Base-by-base conservation (phyloP, 2,113 vertebrate species). In the Sinocyclocheilus maitianheensis region DNA sequence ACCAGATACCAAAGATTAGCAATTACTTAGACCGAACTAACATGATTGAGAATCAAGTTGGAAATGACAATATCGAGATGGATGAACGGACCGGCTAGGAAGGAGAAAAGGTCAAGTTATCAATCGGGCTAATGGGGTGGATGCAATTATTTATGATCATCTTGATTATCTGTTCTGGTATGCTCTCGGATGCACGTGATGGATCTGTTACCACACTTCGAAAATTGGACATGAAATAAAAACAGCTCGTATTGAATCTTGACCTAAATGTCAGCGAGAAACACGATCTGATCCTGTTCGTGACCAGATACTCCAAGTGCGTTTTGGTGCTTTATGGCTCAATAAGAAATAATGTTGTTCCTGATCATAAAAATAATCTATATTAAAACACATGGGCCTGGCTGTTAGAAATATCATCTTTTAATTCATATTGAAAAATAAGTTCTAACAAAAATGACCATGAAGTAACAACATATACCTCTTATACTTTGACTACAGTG, bases 21-120 rank as follows among this genome's bases (percentile, higher is more conserved):
- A 20, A 63, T 40, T n/a, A 80, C n/a, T 51, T 74, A 84, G 34
- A 77, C 8, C 37, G 65, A 65, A 51, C 58, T 51, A 67, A 67
- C 55, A 82, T 18, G 24, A 87, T 11, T 16, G 67, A 60, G 10
- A 55, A 51, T 53, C 24, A 84, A 74, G 76, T n/a, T 53, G 34
- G 34, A 79, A 74, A 83, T 46, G 18, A 67, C 63, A 69, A 53
- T 60, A 37, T 1, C 18, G 43, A 16, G 77, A 71, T 71, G 34
- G 48, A 58, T 74, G 53, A 60, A 81, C 48, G 67, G 58, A 43
- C 5, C 7, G 26, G 40, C 18, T 12, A 22, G 24, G 63, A 74
- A 58, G 67, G 65, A 69, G 81, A 74, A 83, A 83, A 83, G 48
- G 67, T 83, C 69, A 80, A 48, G 34, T 60, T 20, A 40, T 72